phyloP scores from a whole-genome alignment of 2,113 vertebrate genomes.

The Antigone vipio region DNA sequence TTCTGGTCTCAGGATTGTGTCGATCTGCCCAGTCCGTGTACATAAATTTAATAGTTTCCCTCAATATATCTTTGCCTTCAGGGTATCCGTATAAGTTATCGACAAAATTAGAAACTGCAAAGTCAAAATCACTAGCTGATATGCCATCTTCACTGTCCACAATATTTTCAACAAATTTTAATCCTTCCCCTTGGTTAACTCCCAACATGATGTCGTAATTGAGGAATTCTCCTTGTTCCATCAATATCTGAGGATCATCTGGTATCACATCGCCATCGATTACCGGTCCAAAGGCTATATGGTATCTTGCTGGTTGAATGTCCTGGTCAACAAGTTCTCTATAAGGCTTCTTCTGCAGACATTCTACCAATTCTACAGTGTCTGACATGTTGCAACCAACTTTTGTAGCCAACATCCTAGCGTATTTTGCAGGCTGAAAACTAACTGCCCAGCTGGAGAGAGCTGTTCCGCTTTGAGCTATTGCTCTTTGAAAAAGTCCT shows the following conservation, averaged over 20 bases:
- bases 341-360: slow-evolving; percentile 95
- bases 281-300: slow-evolving; percentile 97
- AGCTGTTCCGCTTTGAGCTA: slow-evolving; percentile 96
- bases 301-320: slow-evolving; percentile 96
- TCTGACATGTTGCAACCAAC: slow-evolving; percentile 97
- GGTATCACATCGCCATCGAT: slow-evolving; percentile 99
- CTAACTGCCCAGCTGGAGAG: slow-evolving; percentile 98
- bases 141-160: slow-evolving; percentile 97
- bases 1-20: slow-evolving; percentile 94
- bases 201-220: slow-evolving; percentile 99
- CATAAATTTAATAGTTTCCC: slow-evolving; percentile 99
- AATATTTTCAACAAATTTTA: slow-evolving; percentile 98
- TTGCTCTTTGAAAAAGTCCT: slow-evolving; percentile 98
- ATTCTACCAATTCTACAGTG: slow-evolving; percentile 92
- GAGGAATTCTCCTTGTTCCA: slow-evolving; percentile 99
- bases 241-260: slow-evolving; percentile 96
- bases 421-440: slow-evolving; percentile 96
- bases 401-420: slow-evolving; percentile 93
- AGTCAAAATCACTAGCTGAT: slow-evolving; percentile 97
- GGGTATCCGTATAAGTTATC: slow-evolving; percentile 98
- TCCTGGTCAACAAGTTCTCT: slow-evolving; percentile 98
- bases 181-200: slow-evolving; percentile 96
- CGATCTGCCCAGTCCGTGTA: slow-evolving; percentile 98
- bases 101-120: slow-evolving; percentile 97
- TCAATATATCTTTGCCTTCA: slow-evolving; percentile 95